Conservation (phyloP, 2,888 invertebrate species). For the Drosophila heteroneura region DNA sequence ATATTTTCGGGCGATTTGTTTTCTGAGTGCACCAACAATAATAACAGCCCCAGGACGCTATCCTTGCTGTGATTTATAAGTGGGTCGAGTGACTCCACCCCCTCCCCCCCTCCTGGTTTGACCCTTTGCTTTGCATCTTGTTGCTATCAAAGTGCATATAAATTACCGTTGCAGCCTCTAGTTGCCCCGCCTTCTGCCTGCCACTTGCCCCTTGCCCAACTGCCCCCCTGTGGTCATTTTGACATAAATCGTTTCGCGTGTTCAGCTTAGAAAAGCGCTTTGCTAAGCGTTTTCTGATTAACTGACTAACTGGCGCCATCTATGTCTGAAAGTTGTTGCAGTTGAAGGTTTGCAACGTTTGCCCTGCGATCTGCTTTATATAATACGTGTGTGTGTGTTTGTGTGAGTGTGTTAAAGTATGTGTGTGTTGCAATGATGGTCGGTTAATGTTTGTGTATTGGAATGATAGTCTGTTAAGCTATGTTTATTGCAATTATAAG, state of each 20-base stretch:
- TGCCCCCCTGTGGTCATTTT: slow-evolving; percentile 39
- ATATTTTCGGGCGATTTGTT: neutral
- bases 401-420: neutral
- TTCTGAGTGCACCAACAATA: slow-evolving; percentile 8
- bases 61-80: slow-evolving; percentile 72
- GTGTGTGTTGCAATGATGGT: neutral
- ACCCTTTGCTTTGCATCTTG: slow-evolving; percentile 68
- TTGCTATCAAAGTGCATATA: slow-evolving; percentile 80
- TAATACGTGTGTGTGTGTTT: neutral
- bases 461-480: neutral
- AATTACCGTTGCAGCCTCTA: slow-evolving; percentile 56
- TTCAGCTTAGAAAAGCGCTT: slow-evolving; percentile 26
- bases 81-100: slow-evolving; percentile 15
- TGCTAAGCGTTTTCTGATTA: slow-evolving; percentile 74
- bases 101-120: slow-evolving; percentile 7
- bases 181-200: neutral
- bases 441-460: neutral
- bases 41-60: slow-evolving; percentile 32
- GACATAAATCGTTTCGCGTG: slow-evolving; percentile 44
- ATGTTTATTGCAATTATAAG: neutral
- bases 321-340: neutral
- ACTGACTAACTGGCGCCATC: slow-evolving; percentile 38
- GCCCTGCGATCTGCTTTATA: neutral
- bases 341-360: neutral
- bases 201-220: neutral